Evolutionary conservation across 2,888 invertebrate genomes (phyloP), one percentile per base, ranked within the genome.

Genomic region (Melieria picta): DNA sequence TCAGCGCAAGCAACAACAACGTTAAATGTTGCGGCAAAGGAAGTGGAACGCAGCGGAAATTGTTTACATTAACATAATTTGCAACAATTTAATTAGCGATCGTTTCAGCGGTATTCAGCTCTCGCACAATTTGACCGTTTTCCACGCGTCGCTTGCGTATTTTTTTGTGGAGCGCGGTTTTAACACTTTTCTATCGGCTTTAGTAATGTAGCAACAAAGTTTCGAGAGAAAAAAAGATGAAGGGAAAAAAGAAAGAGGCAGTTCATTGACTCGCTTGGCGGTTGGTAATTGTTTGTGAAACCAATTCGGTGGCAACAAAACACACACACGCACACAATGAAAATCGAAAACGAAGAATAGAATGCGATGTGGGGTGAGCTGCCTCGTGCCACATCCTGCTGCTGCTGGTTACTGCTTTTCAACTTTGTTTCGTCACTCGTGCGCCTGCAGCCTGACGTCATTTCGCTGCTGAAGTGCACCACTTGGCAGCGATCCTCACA

Each of bases 241-340:
- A 30, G 30, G 30, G 30, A 30, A 30, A 30, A 30, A 30, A 30
- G 48, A 47, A 63, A 47, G 10, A 46, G 16, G 45, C 10, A 45
- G 63, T 63, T 63, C 63, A 63, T 63, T 63, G 63, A 63, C 63
- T 63, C 16, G 16, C 11, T 57, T 43, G 43, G 45, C 9, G 13
- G 60, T 61, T 61, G 61, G 43, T 61, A 61, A 61, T 57, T 30
- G 30, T 30, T 30, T 30, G 30, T 30, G 30, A 30, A 30, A 2
- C 30, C 30, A 30, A 30, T 30, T 2, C 30, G 30, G 30, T 30
- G 30, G 30, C 30, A 30, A 30, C 30, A 30, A 30, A 30, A 30
- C 30, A 30, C 30, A 30, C 30, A 13, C 30, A 10, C 16, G 16
- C 42, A 16, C 9, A 60, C 42, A 4, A 16, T 60, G n/a, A 13